Evolutionary conservation across 2,888 invertebrate genomes (phyloP).

Genomic region (Caenorhabditis auriculariae): DNA sequence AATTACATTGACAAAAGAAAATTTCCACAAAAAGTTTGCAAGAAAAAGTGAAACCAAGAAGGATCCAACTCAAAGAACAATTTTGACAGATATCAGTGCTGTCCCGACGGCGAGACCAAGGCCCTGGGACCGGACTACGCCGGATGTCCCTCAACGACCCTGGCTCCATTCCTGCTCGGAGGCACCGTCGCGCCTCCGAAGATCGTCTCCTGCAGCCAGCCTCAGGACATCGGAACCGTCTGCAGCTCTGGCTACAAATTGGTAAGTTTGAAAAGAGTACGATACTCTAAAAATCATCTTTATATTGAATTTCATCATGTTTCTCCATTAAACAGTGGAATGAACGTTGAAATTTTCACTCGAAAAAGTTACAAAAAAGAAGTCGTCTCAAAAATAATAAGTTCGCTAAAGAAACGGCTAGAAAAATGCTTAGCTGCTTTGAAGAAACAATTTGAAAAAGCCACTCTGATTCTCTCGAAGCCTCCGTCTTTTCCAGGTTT

Average conservation of each 20-base stretch:
- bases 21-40: neutral
- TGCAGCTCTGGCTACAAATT: constrained; percentile 58
- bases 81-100: constrained; percentile 62
- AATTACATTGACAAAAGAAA: neutral
- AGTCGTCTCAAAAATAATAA: neutral
- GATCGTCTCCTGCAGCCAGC: constrained; percentile 52
- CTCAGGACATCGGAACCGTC: constrained; percentile 57
- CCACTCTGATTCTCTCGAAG: constrained; percentile 61
- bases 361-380: neutral
- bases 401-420: neutral
- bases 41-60: neutral
- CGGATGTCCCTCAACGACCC: constrained; percentile 62
- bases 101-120: constrained; percentile 60
- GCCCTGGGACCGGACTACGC: constrained; percentile 57
- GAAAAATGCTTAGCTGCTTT: neutral
- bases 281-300: neutral
- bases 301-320: no score
- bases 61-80: constrained; percentile 1
- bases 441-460: neutral
- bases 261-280: constrained; percentile 5
- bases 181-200: constrained; percentile 51
- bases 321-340: no score
- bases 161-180: constrained; percentile 55
- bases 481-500: constrained; percentile 70
- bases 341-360: no score